A percentile compares a stretch with the other conserved stretches of the same genome.
These are phyloP conservation scores for Thereva nobilitata DNA, from an alignment of 2,888 invertebrate genomes.

Conservation along the genomic window DNA sequence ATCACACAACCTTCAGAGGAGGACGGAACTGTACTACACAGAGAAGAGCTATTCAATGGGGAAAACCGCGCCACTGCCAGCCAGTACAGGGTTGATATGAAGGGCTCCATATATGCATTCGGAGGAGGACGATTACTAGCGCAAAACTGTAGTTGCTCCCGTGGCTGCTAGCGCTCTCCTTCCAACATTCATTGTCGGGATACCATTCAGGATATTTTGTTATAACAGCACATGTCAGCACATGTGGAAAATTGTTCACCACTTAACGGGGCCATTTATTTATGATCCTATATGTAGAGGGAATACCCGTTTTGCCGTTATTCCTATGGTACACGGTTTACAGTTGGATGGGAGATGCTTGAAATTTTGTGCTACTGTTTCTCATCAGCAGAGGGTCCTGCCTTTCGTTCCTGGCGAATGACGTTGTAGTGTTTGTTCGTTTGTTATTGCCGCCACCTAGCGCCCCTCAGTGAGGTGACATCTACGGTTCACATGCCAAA, in stretches of 20 bases:
- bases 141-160: slow-evolving; percentile 15
- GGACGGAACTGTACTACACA: slow-evolving; percentile 16
- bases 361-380: slow-evolving; percentile 7
- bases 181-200: not conserved
- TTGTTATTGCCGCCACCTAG: slow-evolving; percentile 4
- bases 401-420: slow-evolving; percentile 11
- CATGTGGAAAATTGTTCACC: slow-evolving; percentile 44
- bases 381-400: not conserved
- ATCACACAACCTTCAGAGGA: slow-evolving; percentile 7
- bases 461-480: not conserved
- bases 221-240: slow-evolving; percentile 43
- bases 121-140: slow-evolving; percentile 19
- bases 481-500: not conserved
- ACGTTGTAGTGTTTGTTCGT: slow-evolving; percentile 12
- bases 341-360: not conserved
- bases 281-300: slow-evolving; percentile 32
- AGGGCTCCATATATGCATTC: slow-evolving; percentile 11
- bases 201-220: slow-evolving; percentile 21
- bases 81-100: not conserved
- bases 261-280: slow-evolving; percentile 42
- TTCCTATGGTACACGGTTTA: not conserved
- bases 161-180: slow-evolving; percentile 17
- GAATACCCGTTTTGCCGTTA: not conserved
- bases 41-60: slow-evolving; percentile 14
- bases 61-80: not conserved